Evolutionary conservation across 2,888 invertebrate species (phyloP), one percentile per base, ranked within the genome.

Genomic region (Cephus rjabovi): DNA sequence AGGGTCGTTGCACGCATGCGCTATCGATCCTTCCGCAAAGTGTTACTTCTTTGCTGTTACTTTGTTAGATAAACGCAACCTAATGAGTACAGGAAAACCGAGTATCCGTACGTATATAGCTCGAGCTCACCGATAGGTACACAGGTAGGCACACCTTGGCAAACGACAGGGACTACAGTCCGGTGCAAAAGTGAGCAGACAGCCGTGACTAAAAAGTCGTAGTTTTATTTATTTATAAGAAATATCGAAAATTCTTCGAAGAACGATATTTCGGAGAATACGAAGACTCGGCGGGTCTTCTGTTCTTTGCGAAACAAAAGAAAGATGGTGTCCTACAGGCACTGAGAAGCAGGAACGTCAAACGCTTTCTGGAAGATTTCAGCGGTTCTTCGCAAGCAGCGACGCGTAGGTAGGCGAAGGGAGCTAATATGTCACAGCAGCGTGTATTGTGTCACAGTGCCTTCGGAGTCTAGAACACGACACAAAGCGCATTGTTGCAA

Each of bases 401-500:
- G 34, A 40, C 40, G 75, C 2, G 35, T 75, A 74, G 30, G 77
- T 76, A 71, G 78, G 77, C 74, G 79, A 76, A 75, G 73, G 76
- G 76, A 79, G 74, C 76, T 76, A 71, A 77, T 79, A 71, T 73
- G 69, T 79, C 79, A 77, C 75, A 71, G 75, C 76, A 69, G 73
- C 70, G 75, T 76, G 76, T 31, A 76, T 76, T 77, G 81, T 79
- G 80, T 83, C 82, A 81, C 76, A 76, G 78, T 78, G 74, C 74
- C 74, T 73, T 69, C 12, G 74, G 34, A 37, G 74, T 71, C 75
- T 79, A 31, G 79, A 69, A 78, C 80, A 81, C 80, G 80, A 82
- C 85, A 86, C 88, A 88, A 87, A 88, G 87, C 85, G 86, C 85
- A 88, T 88, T 88, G 88, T 88, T 86, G 86, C 87, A 84, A 84